These are phyloP conservation scores for Entomyzon cyanotis DNA, from an alignment of 2,113 vertebrate species.

Conservation along the genomic window DNA sequence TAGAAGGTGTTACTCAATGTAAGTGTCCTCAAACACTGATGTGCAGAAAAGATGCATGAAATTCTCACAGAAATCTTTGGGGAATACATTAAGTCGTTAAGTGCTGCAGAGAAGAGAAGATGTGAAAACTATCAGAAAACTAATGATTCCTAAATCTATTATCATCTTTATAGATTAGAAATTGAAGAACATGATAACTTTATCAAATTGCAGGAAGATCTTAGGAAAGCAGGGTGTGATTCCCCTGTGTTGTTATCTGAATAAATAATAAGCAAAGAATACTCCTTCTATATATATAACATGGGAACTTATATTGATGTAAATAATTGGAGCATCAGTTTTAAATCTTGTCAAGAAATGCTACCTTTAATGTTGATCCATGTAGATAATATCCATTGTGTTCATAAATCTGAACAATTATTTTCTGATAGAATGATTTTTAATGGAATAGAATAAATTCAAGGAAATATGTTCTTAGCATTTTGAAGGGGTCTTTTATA, in stretches of 20 bases:
- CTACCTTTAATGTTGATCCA: background rate
- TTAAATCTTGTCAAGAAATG: background rate
- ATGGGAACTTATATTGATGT: background rate
- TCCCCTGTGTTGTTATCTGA: background rate
- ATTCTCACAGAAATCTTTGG: background rate
- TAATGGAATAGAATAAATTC: background rate
- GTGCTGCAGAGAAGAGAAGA: background rate
- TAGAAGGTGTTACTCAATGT: rapidly evolving
- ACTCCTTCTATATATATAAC: background rate
- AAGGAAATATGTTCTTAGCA: background rate
- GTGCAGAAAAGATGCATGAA: background rate
- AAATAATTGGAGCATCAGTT: background rate
- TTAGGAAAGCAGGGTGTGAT: background rate
- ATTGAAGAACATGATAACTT: background rate
- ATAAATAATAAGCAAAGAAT: background rate
- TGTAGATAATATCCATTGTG: background rate
- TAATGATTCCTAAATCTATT: background rate
- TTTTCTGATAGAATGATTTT: background rate
- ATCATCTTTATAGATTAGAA: background rate
- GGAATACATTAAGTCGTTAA: background rate
- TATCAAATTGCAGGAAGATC: background rate
- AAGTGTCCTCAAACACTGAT: background rate
- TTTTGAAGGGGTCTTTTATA: background rate
- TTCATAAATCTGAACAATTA: background rate
- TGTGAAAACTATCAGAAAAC: background rate